Conservation (phyloP, 2,113 vertebrate genomes). For the Anser brachyrhynchus region DNA sequence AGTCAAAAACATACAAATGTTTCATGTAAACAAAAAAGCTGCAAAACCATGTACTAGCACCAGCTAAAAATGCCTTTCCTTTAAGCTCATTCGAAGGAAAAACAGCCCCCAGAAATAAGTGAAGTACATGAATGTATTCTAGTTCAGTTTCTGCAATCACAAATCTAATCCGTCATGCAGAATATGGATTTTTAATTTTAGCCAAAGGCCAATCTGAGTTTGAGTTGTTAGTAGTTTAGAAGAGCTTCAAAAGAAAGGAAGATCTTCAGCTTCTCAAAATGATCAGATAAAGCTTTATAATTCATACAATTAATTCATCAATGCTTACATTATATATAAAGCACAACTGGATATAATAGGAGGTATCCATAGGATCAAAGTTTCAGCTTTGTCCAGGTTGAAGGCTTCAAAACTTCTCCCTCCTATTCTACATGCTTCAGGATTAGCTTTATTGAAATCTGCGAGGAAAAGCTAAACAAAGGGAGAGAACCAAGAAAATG, state of each 20-base stretch:
- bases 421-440: neutral
- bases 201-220: neutral
- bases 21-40: neutral
- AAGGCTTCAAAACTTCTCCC: neutral
- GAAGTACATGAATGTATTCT: fast-evolving
- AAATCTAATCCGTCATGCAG: neutral
- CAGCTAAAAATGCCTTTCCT: neutral
- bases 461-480: neutral
- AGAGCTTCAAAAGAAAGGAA: neutral
- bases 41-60: fast-evolving
- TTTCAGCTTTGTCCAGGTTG: neutral
- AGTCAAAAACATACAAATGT: neutral
- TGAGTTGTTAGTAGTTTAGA: neutral
- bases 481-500: neutral
- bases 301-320: neutral
- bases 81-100: neutral
- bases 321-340: neutral
- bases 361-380: neutral
- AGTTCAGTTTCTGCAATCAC: neutral
- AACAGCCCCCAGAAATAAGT: neutral
- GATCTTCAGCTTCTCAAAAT: neutral
- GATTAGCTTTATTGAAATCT: neutral
- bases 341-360: neutral
- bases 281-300: neutral
- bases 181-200: neutral